A percentile compares a stretch with the other conserved stretches of the same genome.
Conservation (phyloP, 1,140 invertebrate species). For the Anastrepha obliqua region DNA sequence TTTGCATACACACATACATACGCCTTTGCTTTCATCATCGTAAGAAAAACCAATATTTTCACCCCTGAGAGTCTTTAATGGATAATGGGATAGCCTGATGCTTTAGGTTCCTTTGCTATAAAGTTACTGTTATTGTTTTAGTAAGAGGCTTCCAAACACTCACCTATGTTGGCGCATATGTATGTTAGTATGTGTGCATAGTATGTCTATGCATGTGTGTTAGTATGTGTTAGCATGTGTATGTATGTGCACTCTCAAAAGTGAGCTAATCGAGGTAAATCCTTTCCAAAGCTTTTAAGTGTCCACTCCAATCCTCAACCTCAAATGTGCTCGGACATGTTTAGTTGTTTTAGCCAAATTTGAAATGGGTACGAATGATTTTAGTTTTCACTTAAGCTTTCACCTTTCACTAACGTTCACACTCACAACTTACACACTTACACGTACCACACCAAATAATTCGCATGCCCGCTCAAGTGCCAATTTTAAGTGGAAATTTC, state of each 20-base stretch:
- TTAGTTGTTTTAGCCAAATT: slow-evolving; percentile 1
- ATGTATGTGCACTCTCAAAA: background rate
- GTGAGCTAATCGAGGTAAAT: slow-evolving; percentile 25
- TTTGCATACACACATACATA: no score
- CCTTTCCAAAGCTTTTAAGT: slow-evolving; percentile 5
- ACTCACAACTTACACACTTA: background rate
- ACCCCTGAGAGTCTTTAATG: no score
- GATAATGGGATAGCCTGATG: background rate
- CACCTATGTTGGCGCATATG: no score
- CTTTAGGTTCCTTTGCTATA: background rate
- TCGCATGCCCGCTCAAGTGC: slow-evolving; percentile 3
- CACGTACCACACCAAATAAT: background rate
- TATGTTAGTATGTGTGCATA: background rate
- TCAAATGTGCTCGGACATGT: background rate
- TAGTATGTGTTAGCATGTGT: no score
- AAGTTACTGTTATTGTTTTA: background rate
- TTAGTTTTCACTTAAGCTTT: slow-evolving; percentile 42
- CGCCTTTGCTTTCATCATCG: no score
- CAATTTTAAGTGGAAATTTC: slow-evolving; percentile 47
- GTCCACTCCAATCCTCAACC: no score
- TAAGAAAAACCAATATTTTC: no score
- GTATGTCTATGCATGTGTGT: background rate
- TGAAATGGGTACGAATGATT: slow-evolving; percentile 33
- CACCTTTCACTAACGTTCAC: background rate
- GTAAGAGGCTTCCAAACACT: background rate